Percentiles rank a stretch among this genome's conserved stretches.
Conservation (phyloP, 1,140 invertebrate species). For the Diploscapter pachys region DNA sequence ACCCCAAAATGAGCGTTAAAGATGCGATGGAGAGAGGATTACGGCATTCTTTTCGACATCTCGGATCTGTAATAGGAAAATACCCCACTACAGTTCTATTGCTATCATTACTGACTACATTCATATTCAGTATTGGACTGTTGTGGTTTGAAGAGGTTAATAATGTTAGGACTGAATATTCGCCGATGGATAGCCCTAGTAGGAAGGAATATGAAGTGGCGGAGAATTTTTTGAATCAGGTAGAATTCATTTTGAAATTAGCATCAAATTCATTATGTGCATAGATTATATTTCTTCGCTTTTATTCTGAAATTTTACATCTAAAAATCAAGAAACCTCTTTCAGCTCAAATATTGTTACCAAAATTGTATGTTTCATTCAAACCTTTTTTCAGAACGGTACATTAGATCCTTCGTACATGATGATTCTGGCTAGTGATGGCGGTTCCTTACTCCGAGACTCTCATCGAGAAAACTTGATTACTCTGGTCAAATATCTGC, state of each 20-base stretch:
- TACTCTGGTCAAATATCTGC: conserved; percentile 49
- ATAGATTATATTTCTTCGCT: neutral
- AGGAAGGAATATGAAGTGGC: conserved; percentile 51
- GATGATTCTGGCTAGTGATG: conserved; percentile 52
- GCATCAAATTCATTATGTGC: neutral
- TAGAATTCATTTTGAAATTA: conserved; percentile 17
- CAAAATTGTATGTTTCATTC: conserved; percentile 33
- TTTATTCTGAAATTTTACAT: conserved; percentile 4
- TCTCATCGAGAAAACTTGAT: conserved; percentile 49
- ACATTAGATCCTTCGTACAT: conserved; percentile 55
- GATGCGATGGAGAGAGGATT: no score
- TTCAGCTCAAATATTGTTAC: conserved; percentile 7
- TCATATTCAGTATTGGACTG: conserved; percentile 41
- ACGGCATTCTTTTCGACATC: no score
- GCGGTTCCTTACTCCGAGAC: conserved; percentile 43
- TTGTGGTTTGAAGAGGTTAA: conserved; percentile 50
- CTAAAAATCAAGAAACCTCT: neutral
- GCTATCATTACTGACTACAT: conserved; percentile 33
- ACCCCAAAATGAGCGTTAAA: no score
- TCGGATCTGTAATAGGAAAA: no score
- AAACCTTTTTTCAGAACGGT: conserved; percentile 34
- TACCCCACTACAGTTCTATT: conserved; percentile 30
- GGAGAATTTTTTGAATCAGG: conserved; percentile 54
- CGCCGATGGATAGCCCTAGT: conserved; percentile 51
- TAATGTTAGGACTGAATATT: conserved; percentile 54